Conservation (phyloP, 2,797 vertebrate species). For the Sebastes glaucus region DNA sequence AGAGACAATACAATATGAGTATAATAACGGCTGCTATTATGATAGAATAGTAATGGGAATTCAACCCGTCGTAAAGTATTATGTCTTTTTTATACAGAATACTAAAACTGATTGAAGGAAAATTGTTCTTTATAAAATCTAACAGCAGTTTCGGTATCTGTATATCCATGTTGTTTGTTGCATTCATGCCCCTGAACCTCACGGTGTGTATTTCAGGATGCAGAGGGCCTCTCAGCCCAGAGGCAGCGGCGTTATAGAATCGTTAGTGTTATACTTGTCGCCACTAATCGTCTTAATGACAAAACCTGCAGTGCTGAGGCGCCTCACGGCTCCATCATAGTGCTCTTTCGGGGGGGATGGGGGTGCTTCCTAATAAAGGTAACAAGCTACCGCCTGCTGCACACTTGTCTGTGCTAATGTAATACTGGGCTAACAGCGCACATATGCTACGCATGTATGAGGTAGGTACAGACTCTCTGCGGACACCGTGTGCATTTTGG, state of each 20-base stretch:
- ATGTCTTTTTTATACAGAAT: background rate
- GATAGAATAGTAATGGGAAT: background rate
- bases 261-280: slow-evolving; percentile 54
- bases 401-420: slow-evolving; percentile 36
- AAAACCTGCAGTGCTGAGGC: slow-evolving; percentile 62
- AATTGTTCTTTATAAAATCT: background rate
- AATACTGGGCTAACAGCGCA: background rate
- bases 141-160: background rate
- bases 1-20: background rate
- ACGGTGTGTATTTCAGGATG: slow-evolving; percentile 26
- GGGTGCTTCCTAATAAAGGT: slow-evolving; percentile 51
- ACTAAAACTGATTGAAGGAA: background rate
- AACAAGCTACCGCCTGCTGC: slow-evolving; percentile 49
- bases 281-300: slow-evolving; percentile 76
- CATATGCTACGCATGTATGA: background rate
- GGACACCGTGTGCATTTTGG: background rate
- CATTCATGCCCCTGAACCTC: background rate
- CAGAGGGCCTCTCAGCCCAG: slow-evolving; percentile 36
- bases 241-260: slow-evolving; percentile 50
- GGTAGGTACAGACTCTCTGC: background rate
- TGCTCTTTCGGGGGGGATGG: slow-evolving; percentile 7
- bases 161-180: background rate
- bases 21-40: background rate
- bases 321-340: slow-evolving; percentile 5
- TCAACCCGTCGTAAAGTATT: background rate